Evolutionary conservation across 2,113 vertebrate genomes (phyloP), one percentile per base, ranked within the genome.

Genomic region (Acrocephalus kingi): DNA sequence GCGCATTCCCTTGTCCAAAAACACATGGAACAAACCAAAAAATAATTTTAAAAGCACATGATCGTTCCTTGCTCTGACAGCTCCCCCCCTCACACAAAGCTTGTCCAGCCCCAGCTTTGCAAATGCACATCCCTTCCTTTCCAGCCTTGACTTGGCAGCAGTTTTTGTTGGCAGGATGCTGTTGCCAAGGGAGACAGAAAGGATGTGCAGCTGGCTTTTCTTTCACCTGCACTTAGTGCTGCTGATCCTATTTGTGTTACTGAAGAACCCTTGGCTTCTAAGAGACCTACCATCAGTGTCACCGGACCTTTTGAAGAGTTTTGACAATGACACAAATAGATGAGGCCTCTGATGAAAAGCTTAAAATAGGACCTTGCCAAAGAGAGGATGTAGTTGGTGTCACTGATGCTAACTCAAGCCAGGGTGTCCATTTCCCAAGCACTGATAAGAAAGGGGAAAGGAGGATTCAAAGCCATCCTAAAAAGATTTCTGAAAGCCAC

Each of bases 181-280:
- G 97, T 97, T 97, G 97, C 96, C 96, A 97, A 86, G 96, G 96
- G 95, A 97, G 91, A 97, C 96, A 94, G 89, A 88, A 91, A 93
- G 89, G 95, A 96, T 92, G 81, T 96, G 95, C 96, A 96, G 96
- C 95, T 97, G 93, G 81, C 76, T 96, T 92, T 92, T 95, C 96
- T 95, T 94, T 95, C 91, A 94, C 95, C 95, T 94, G 94, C 94
- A 90, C 89, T 94, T 93, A 91, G 62, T 63, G 90, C 80, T 84
- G 91, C 94, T 78, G 87, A 94, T 92, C 94, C 90, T 94, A 89
- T 86, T 95, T 90, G 81, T 87, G 93, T 85, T 94, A 39, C 91
- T 82, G 91, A 79, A 93, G 82, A 96, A 91, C 93, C 94, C 95
- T 74, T 94, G 93, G 88, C 91, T 94, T 90, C 77, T 80, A 24